phyloP scores from a whole-genome alignment of 1,140 invertebrate species.

The Macrotrachela quadricornifera region DNA sequence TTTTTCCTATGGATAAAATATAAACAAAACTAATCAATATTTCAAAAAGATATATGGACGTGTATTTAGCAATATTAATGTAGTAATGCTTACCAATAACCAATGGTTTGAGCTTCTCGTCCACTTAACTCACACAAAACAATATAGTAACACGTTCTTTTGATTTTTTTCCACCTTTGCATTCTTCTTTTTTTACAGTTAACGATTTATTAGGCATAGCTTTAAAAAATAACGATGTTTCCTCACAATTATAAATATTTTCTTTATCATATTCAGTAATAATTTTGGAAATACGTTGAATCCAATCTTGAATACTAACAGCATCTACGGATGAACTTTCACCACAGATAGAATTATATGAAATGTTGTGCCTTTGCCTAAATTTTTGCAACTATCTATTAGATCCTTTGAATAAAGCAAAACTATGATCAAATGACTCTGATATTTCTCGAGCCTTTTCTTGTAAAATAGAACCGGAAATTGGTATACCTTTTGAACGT shows the following conservation, averaged over 20 bases:
- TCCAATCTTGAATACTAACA: neutral
- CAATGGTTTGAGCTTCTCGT: too few species aligned
- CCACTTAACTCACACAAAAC: neutral
- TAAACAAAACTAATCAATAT: too few species aligned
- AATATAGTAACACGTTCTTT: slow-evolving; percentile 13
- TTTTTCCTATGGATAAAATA: too few species aligned
- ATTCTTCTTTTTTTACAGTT: slow-evolving; percentile 10
- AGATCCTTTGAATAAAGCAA: slow-evolving; percentile 12
- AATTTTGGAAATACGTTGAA: slow-evolving; percentile 9
- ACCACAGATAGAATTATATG: too few species aligned
- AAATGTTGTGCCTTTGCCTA: neutral
- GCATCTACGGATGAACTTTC: neutral
- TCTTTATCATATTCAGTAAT: slow-evolving; percentile 1
- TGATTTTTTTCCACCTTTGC: slow-evolving; percentile 12
- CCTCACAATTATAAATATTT: slow-evolving; percentile 13
- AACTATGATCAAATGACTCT: too few species aligned
- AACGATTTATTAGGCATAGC: slow-evolving; percentile 12
- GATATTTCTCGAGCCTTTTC: too few species aligned
- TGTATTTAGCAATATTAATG: too few species aligned
- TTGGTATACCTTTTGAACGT: slow-evolving; percentile 6
- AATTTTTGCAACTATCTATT: slow-evolving; percentile 12
- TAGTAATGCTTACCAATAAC: too few species aligned
- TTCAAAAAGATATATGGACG: too few species aligned
- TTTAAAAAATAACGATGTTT: slow-evolving; percentile 12
- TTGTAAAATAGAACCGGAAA: neutral